Evolutionary conservation across 2,797 vertebrate species (phyloP).

Genomic region (Anguilla marmorata): DNA sequence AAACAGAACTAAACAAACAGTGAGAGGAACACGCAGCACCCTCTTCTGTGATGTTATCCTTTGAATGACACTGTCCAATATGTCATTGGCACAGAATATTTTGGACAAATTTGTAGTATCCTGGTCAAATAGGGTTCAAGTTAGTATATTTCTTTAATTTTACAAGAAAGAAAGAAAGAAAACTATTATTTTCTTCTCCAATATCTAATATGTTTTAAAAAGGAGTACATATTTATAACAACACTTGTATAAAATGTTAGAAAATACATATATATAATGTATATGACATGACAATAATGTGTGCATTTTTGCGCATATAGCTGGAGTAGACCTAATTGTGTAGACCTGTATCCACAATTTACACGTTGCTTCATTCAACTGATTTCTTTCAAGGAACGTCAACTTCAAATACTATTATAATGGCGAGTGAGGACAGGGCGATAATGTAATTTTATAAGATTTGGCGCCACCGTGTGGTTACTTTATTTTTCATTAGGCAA

Average conservation of each 20-base stretch:
- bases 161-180: not conserved
- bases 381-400: not conserved
- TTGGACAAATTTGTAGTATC: not conserved
- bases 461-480: not conserved
- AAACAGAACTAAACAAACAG: not conserved
- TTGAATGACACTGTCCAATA: not conserved
- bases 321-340: not conserved
- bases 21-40: not conserved
- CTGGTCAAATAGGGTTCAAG: not conserved
- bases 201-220: not conserved
- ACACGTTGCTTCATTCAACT: too few species aligned
- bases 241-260: not conserved
- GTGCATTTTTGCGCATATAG: not conserved
- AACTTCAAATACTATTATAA: not conserved
- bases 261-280: not conserved
- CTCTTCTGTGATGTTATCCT: not conserved
- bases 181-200: not conserved
- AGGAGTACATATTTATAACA: not conserved
- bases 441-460: not conserved
- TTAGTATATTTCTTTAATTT: not conserved
- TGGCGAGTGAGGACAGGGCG: not conserved
- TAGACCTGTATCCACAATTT: not conserved
- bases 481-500: not conserved
- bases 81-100: not conserved
- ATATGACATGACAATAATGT: not conserved